Percentiles rank a stretch among this genome's conserved stretches.
These are phyloP conservation scores for Labeo rohita DNA, from an alignment of 2,113 vertebrate genomes.

Conservation along the genomic window DNA sequence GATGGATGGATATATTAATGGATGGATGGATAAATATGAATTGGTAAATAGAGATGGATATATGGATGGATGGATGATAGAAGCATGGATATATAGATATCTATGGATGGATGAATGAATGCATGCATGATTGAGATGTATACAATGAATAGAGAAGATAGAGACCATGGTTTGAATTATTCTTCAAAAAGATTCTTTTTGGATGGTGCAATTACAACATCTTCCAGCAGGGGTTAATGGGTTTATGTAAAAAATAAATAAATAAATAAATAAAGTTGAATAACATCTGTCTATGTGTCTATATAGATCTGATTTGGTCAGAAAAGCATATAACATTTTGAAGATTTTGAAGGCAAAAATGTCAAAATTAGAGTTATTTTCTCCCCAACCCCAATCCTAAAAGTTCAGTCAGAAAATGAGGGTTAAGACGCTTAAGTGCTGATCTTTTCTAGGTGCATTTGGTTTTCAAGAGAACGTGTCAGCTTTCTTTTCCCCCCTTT, in stretches of 20 bases:
- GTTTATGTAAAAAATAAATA: not conserved
- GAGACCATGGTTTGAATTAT: not conserved
- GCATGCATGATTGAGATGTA: too few species aligned
- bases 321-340: not conserved
- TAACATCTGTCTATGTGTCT: not conserved
- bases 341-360: not conserved
- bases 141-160: not conserved
- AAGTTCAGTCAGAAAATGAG: not conserved
- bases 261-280: not conserved
- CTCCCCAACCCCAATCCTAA: not conserved
- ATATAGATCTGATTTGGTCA: too few species aligned
- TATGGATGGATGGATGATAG: not conserved
- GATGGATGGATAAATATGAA: not conserved
- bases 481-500: constrained; percentile 15
- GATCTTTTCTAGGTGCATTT: not conserved
- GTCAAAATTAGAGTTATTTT: not conserved
- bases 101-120: not conserved
- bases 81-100: not conserved
- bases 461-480: not conserved
- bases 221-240: not conserved
- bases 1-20: not conserved
- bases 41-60: not conserved
- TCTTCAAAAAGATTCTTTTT: not conserved
- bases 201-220: not conserved
- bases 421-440: not conserved